Base-by-base conservation (phyloP, 2,113 vertebrate genomes). In the Heterochromis multidens region DNA sequence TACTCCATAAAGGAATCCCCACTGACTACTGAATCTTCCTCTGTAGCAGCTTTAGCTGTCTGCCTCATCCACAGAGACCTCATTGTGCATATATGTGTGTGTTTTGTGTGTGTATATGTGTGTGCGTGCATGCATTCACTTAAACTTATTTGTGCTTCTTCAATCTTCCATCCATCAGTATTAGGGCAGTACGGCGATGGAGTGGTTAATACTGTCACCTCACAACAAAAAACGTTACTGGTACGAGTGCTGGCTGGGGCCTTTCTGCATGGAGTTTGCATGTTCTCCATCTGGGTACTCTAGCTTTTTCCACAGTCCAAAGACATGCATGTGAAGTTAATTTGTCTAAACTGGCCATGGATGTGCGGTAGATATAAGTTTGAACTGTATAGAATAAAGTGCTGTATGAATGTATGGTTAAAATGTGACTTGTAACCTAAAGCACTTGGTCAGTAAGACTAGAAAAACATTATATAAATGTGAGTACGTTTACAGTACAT, bases 1-100 rank as follows among this genome's bases (percentile, higher is more conserved):
- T 92, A 87, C 82, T 86, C 81, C 49, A 52, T 62, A 27, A 79
- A 85, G 89, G 87, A 93, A 92, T 94, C 92, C 91, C 91, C 60
- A 37, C 3, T 63, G 89, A 89, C 89, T 85, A 60, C 86, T 92
- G 83, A 83, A 83, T 90, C 87, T 88, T 86, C 79, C 59, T 77
- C 77, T 83, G 77, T 46, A 86, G 86, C 61, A 70, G 83, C 77
- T 86, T 33, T 21, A n/a, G 56, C 84, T 27, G 83, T 67, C 83
- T 83, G 79, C 70, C 77, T 76, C 82, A 4, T 84, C 83, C 85
- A 91, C 88, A 93, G 91, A 92, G 91, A 79, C 78, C 77, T 87
- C 85, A 88, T 93, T 92, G 91, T 93, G 77, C 27, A 21, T 33
- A 4, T 72, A 2, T 49, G 1, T 40, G 23, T 31, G 54, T 29